Conservation (phyloP, 2,888 invertebrate genomes). For the Marronus borbonicus region DNA sequence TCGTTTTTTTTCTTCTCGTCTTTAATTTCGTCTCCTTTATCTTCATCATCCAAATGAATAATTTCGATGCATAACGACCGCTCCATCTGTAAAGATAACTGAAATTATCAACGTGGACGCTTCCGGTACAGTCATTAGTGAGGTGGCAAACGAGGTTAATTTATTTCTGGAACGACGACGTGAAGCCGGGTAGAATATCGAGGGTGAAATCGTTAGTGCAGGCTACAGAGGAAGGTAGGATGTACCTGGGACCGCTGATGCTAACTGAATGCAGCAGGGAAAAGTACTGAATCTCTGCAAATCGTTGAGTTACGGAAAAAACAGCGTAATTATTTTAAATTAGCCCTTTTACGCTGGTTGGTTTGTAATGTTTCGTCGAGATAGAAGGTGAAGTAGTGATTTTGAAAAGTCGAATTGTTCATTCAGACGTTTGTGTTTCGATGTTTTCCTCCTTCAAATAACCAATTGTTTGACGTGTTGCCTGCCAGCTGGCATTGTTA, state of each 20-base stretch:
- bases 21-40: slow-evolving; percentile 12
- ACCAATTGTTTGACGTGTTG: too few species aligned
- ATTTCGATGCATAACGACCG: slow-evolving; percentile 26
- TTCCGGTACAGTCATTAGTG: slow-evolving; percentile 28
- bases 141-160: slow-evolving; percentile 45
- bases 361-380: background rate
- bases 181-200: background rate
- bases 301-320: background rate
- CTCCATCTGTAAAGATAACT: slow-evolving; percentile 34
- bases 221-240: background rate
- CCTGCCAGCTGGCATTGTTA: too few species aligned
- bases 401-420: too few species aligned
- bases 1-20: background rate
- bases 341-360: slow-evolving; percentile 1
- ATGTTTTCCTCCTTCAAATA: too few species aligned
- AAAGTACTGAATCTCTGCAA: background rate
- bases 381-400: background rate
- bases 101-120: slow-evolving; percentile 37
- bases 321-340: slow-evolving; percentile 32
- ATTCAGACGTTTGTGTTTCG: too few species aligned
- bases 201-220: slow-evolving; percentile 26
- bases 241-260: background rate
- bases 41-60: slow-evolving; percentile 27
- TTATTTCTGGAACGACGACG: slow-evolving; percentile 31
- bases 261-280: slow-evolving; percentile 1